These are phyloP conservation scores for Gallinago nigripennis DNA, from an alignment of 2,797 vertebrate species.

Conservation along the genomic window DNA sequence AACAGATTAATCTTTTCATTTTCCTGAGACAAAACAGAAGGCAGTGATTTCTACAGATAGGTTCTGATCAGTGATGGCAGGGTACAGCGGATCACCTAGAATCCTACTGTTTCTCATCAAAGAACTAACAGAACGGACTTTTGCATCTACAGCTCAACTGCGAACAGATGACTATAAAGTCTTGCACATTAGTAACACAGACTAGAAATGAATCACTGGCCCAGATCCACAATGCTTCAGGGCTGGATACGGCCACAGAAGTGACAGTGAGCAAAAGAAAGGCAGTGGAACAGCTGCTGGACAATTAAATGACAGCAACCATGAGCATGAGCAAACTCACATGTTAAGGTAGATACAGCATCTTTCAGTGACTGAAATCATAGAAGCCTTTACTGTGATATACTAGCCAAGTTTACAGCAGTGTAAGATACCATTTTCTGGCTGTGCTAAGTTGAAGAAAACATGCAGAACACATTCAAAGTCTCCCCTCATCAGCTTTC, in stretches of 20 bases:
- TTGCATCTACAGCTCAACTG: neutral
- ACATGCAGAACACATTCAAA: neutral
- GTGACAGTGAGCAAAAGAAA: neutral
- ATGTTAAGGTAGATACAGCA: neutral
- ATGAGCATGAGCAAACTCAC: neutral
- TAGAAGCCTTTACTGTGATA: neutral
- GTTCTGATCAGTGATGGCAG: neutral
- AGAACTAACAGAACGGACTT: neutral
- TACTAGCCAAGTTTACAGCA: neutral
- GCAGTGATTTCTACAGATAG: neutral
- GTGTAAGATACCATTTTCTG: neutral
- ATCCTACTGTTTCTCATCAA: neutral
- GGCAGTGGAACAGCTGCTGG: neutral
- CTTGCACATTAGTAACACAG: neutral
- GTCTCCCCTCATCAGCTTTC: neutral
- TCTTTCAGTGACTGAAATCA: neutral
- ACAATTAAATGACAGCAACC: neutral
- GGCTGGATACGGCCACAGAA: neutral
- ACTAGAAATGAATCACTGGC: neutral
- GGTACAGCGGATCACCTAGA: neutral
- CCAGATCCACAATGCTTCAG: neutral
- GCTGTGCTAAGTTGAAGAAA: neutral
- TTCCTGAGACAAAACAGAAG: neutral
- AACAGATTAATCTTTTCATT: neutral
- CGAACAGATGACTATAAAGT: neutral